Base-by-base conservation (phyloP, 2,888 invertebrate genomes). In the Agelastica alni region DNA sequence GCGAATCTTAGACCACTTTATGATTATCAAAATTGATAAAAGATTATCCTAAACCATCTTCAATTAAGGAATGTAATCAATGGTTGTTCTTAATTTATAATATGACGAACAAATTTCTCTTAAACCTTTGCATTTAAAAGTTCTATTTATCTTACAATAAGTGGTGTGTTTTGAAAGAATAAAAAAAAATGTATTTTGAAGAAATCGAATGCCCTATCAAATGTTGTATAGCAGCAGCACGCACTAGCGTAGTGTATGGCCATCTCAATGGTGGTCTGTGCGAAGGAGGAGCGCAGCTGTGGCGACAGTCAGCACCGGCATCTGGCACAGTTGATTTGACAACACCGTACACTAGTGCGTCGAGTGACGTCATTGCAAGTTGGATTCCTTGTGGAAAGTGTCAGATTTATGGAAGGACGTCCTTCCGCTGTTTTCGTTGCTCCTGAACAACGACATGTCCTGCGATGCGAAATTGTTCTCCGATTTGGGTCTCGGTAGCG, bases 401-500 rank as follows among this genome's bases (percentile, higher is more conserved):
- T 89, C 88, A 74, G 88, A 88, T 80, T 88, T 88, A 81, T 88
- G 88, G 80, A 88, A 88, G 72, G 85, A 79, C 70, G 83, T 81
- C 67, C 80, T 76, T 59, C 80, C 79, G 64, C 80, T 71, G 71
- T 79, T 77, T 68, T 82, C 79, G 68, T 78, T 77, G 68, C 81
- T 81, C 68, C 82, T 77, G 65, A 84, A 71, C 79, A 80, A 56
- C 77, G 80, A 88, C 86, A 86, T 82, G 48, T 86, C 82, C 70
- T 77, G 76, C 78, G 79, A 81, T 32, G 86, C 82, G 78, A 91
- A 89, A 79, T 90, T 90, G 80, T 87, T 89, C 77, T 91, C 91
- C 59, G 90, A 90, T 78, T 90, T 89, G 69, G 91, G 91, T 67
- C 90, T 81, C 16, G 91, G 91, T 65, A 88, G 81, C 28, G 87